These are phyloP conservation scores for Lymantria dispar DNA, from an alignment of 2,888 invertebrate species.

Conservation along the genomic window DNA sequence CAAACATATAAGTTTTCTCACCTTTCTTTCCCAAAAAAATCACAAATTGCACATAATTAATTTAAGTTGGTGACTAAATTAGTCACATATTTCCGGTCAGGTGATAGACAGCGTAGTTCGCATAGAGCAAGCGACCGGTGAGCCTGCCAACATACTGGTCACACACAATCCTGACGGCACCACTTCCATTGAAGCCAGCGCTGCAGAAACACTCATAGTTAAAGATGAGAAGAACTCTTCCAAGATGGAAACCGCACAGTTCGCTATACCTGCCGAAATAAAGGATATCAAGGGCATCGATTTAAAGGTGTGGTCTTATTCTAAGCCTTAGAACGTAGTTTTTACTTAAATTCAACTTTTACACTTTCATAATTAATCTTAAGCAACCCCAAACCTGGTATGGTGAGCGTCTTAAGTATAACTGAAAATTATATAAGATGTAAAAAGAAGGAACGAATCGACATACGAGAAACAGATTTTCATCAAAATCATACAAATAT, in stretches of 20 bases:
- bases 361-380: too few species aligned
- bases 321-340: too few species aligned
- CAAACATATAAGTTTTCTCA: too few species aligned
- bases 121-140: constrained; percentile 76
- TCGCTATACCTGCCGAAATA: constrained; percentile 72
- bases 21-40: too few species aligned
- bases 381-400: too few species aligned
- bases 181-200: constrained; percentile 75
- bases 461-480: too few species aligned
- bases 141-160: constrained; percentile 76
- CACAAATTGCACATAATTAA: constrained; percentile 9
- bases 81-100: constrained; percentile 36
- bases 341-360: too few species aligned
- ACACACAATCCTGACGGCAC: constrained; percentile 79
- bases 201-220: constrained; percentile 68
- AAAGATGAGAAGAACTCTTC: constrained; percentile 80
- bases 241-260: constrained; percentile 72
- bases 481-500: too few species aligned
- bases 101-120: constrained; percentile 79
- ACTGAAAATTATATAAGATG: too few species aligned
- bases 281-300: constrained; percentile 78
- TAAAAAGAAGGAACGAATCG: too few species aligned
- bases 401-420: too few species aligned
- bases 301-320: constrained; percentile 55
- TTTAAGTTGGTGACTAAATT: constrained; percentile 13